Base-by-base conservation (phyloP, 2,797 vertebrate genomes). In the Enteromius fasciolatus region DNA sequence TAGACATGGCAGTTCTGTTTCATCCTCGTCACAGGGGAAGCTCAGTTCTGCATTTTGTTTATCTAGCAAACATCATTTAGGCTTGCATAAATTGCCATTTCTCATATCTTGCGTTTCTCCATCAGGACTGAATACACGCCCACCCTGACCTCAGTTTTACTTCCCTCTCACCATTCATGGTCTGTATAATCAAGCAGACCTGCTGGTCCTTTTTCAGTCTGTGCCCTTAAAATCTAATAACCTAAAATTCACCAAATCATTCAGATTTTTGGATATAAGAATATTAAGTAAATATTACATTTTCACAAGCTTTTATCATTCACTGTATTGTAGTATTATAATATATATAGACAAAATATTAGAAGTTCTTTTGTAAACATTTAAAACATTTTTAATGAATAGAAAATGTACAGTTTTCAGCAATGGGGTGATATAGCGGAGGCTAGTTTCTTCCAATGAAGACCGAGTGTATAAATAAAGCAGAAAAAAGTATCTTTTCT, bases 61-160 rank as follows among this genome's bases (percentile, higher is more conserved):
- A 20, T 46, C 5, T 44, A 76, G 31, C 36, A 66, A 39, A 33
- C 18, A 69, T 5, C 64, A 46, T 18, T 11, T 9, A 31, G 41
- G 48, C 0, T 36, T 28, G 25, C 25, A 23, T 72, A 48, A 68
- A 68, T 36, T 20, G 66, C 46, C 81, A 85, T 83, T 61, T 57
- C 39, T 81, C 84, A 83, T 83, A 66, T 57, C 59, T 57, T 76
- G 66, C 73, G 79, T 83, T 82, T 83, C 41, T 66, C 12, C 84
- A 84, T 81, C 52, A 80, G 66, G 15, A 76, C 57, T 61, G 63
- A n/a, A 72, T 39, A 61, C 28, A 23, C 10, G 8, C 33, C 25
- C n/a, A 28, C 4, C 50, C 14, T 18, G 54, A 41, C 39, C 4
- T 63, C 41, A 48, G 39, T 73, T 72, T 61, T 63, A 59, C 17